Conservation (phyloP, 2,113 vertebrate genomes). For the Pteronura brasiliensis region DNA sequence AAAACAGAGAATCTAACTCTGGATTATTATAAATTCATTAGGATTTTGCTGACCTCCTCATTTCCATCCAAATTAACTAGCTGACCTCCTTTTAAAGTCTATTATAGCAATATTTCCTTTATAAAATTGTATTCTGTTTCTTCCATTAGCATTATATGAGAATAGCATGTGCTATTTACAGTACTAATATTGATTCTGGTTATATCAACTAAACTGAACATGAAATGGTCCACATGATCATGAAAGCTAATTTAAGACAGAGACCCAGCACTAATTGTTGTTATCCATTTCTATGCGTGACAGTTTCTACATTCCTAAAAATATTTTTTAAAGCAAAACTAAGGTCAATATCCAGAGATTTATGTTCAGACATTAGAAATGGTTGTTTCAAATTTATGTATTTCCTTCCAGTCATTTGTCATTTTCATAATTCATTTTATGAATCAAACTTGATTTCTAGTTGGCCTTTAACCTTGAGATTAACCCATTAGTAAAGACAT, state of each 20-base stretch:
- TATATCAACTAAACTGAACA: constrained; percentile 11
- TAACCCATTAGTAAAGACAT: not conserved
- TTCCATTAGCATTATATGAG: not conserved
- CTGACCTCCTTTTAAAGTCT: not conserved
- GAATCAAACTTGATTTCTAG: not conserved
- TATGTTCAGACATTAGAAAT: not conserved
- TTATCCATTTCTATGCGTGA: not conserved
- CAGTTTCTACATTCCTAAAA: not conserved
- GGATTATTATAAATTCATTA: not conserved
- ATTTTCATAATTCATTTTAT: not conserved
- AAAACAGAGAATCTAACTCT: not conserved
- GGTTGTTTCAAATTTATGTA: not conserved
- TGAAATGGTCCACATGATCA: not conserved
- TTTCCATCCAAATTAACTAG: not conserved
- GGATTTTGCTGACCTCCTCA: not conserved
- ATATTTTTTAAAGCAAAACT: not conserved
- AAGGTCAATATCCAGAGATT: not conserved
- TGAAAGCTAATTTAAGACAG: not conserved
- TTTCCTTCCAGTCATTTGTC: not conserved
- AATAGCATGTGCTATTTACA: not conserved
- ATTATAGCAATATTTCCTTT: constrained; percentile 10
- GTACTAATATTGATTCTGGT: constrained; percentile 23
- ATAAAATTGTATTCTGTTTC: not conserved
- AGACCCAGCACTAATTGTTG: not conserved
- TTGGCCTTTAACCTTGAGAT: not conserved